phyloP scores from a whole-genome alignment of 2,113 vertebrate genomes.

The Castor canadensis region DNA sequence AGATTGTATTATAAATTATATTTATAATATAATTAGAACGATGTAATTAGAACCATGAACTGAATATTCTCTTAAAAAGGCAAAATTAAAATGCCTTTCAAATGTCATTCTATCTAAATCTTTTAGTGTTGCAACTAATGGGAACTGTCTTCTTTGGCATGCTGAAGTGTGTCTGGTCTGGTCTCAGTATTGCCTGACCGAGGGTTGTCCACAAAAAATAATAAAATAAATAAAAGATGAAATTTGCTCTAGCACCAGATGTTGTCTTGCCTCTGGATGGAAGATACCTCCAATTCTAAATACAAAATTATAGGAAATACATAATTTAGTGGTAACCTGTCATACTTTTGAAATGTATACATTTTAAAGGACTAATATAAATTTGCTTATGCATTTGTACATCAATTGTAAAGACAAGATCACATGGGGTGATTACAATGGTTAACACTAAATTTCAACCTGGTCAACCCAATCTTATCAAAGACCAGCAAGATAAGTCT shows the following conservation, averaged over 20 bases:
- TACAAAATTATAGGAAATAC: neutral
- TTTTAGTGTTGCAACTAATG: neutral
- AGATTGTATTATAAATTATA: slow-evolving; percentile 40
- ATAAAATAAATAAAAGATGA: neutral
- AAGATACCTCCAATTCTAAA: neutral
- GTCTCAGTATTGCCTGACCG: neutral
- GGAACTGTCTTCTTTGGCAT: neutral
- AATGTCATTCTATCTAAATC: slow-evolving; percentile 11
- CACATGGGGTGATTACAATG: neutral
- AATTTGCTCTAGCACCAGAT: neutral
- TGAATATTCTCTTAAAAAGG: neutral
- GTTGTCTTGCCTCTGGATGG: neutral
- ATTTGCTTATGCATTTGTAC: neutral
- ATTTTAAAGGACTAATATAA: neutral
- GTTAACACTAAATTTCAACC: neutral
- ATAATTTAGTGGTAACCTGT: neutral
- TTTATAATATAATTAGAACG: too few species aligned
- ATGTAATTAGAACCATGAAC: neutral
- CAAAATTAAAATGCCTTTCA: slow-evolving; percentile 44
- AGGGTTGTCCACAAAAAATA: neutral
- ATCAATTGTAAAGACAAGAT: neutral
- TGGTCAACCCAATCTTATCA: neutral
- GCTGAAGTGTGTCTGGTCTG: neutral
- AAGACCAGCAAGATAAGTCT: neutral
- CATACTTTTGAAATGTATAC: neutral